These are phyloP conservation scores for Malacoraja senta DNA, from an alignment of 2,797 vertebrate species.

Conservation along the genomic window DNA sequence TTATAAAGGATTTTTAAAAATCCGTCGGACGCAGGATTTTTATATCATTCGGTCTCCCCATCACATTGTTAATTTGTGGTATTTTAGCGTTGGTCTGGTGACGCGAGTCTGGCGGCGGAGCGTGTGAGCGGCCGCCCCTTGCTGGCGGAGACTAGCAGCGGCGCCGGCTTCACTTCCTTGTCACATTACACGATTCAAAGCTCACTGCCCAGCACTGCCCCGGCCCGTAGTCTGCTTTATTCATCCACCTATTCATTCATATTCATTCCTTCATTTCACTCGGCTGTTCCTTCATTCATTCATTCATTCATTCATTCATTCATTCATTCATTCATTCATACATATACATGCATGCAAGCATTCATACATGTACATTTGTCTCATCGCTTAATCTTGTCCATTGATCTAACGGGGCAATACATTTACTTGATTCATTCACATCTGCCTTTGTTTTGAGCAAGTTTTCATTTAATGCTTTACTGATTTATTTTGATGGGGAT, in stretches of 20 bases:
- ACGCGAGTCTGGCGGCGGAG: conserved; percentile 45
- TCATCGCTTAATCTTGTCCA: not conserved
- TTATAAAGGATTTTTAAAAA: no score
- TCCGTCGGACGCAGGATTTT: not conserved
- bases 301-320: not conserved
- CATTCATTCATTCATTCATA: not conserved
- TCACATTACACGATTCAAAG: conserved; percentile 31
- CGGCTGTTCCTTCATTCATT: not conserved
- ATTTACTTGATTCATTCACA: not conserved
- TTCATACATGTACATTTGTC: not conserved
- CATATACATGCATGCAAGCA: not conserved
- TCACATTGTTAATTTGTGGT: conserved; percentile 14
- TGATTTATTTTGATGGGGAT: not conserved
- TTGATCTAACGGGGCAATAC: not conserved
- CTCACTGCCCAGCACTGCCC: not conserved
- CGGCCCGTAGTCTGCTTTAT: conserved; percentile 45
- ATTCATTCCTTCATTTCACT: not conserved
- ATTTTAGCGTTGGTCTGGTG: conserved; percentile 47
- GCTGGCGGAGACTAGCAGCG: conserved; percentile 47
- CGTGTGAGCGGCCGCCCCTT: conserved; percentile 49
- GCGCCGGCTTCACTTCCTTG: conserved; percentile 40
- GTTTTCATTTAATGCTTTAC: not conserved
- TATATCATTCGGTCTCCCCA: not conserved
- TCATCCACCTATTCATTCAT: conserved; percentile 17
- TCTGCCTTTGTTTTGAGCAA: not conserved